Evolutionary conservation across 2,888 invertebrate genomes (phyloP), one percentile per base, ranked within the genome.

Genomic region (Meganola albula): DNA sequence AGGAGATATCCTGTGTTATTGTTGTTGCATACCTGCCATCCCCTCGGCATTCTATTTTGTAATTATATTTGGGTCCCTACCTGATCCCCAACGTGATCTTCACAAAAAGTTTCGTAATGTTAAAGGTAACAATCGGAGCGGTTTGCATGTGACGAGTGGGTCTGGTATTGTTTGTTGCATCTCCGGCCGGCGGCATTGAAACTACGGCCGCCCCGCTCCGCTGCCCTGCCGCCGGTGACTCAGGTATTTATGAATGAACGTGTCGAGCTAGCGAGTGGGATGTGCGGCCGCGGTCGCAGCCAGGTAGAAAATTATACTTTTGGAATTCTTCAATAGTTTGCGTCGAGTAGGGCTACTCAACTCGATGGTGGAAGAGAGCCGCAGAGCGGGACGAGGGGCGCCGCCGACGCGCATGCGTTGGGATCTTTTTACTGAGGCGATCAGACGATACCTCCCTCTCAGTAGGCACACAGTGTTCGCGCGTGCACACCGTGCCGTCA

Each of bases 171-270:
- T 66, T 63, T 60, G 64, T 59, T 61, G 56, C 53, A 59, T 52
- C 68, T 64, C 48, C 40, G 47, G 41, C 45, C 37, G 36, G 29
- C 25, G 44, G 54, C 58, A 68, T 68, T 68, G 59, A 72, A 64
- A 60, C 63, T 59, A 60, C 57, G 54, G 58, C 66, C 65, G 64
- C 34, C 20, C 42, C 54, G 58, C 66, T 64, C 64, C 34, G 22
- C 42, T 24, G 25, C 22, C 43, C 54, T 59, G 44, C 42, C 57
- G 58, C 51, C 49, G 54, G 61, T 58, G 64, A 55, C 69, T 71
- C 73, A 78, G 79, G 78, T 84, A 84, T 84, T 82, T 83, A 85
- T 85, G 84, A 85, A 85, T 85, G 85, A 82, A 85, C 83, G 83
- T 80, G 84, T 73, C 74, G 74, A 69, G 59, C 68, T 52, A 67